Base-by-base conservation (phyloP, 1,140 invertebrate genomes). In the Drosophila repletoides region DNA sequence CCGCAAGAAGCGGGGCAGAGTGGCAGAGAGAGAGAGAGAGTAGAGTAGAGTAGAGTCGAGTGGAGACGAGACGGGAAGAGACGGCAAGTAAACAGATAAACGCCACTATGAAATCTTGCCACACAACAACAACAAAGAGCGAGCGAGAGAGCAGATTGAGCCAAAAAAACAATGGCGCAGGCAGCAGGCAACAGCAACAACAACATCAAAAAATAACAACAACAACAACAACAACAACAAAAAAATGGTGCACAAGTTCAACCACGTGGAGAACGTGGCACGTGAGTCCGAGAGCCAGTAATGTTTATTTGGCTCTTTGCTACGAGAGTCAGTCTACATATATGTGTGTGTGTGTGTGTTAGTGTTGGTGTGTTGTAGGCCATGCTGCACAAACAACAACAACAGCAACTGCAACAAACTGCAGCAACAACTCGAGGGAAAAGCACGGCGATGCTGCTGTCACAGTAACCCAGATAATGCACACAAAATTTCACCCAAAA, bases 201-300 rank as follows among this genome's bases (percentile, higher is more conserved):
- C n/a, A n/a, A n/a, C n/a, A n/a, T n/a, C n/a, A n/a, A n/a, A n/a
- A n/a, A n/a, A n/a, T n/a, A n/a, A n/a, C n/a, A n/a, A n/a, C n/a
- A n/a, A n/a, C n/a, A n/a, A n/a, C n/a, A n/a, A n/a, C n/a, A n/a
- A n/a, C n/a, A n/a, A n/a, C n/a, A n/a, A n/a, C n/a, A n/a, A n/a
- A 84, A 87, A 84, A 87, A 84, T 86, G 80, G 80, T 67, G 80
- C 80, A 87, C 81, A 86, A 81, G 80, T 86, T 87, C 81, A 86
- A 77, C 59, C 52, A 69, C 73, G 68, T 67, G 60, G 70, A n/a
- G n/a, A 55, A 64, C 66, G 74, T 75, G 69, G 68, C 75, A 84
- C 75, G 75, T 84, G 79, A 84, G 79, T 75, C 71, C 72, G 72
- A 80, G 61, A 70, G 71, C 70, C 53, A 55, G 76, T 87, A 86